These are phyloP conservation scores for Drosophila serrata DNA, from an alignment of 1,140 invertebrate genomes.

Conservation along the genomic window DNA sequence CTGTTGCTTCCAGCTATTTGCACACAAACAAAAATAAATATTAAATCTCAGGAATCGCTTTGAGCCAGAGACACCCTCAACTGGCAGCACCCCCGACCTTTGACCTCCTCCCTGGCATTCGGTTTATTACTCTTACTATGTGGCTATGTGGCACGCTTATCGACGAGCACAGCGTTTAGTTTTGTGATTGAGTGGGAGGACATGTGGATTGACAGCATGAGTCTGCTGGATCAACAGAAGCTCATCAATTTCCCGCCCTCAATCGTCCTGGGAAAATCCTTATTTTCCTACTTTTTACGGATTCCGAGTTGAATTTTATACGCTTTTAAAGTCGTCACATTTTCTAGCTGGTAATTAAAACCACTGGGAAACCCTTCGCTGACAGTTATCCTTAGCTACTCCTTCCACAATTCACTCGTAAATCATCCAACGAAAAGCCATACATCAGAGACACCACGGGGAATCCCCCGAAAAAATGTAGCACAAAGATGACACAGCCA, in stretches of 20 bases:
- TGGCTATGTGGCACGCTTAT: constrained; percentile 71
- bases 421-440: constrained; percentile 71
- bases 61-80: constrained; percentile 32
- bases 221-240: constrained; percentile 79
- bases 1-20: constrained; percentile 80
- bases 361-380: constrained; percentile 60
- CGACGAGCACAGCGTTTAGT: constrained; percentile 75
- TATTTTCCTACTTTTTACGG: constrained; percentile 3
- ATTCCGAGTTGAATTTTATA: constrained; percentile 14
- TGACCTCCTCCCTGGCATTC: constrained; percentile 17
- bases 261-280: constrained; percentile 6
- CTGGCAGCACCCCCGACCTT: constrained; percentile 4
- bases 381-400: constrained; percentile 50
- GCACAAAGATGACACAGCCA: constrained; percentile 63
- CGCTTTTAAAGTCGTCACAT: constrained; percentile 53
- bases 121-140: constrained; percentile 50
- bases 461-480: constrained; percentile 57
- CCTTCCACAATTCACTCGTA: constrained; percentile 18
- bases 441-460: constrained; percentile 75
- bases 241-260: constrained; percentile 15
- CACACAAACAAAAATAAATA: constrained; percentile 84
- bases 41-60: constrained; percentile 82
- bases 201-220: constrained; percentile 84
- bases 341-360: constrained; percentile 65
- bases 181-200: constrained; percentile 83